A percentile compares a stretch with the other conserved stretches of the same genome.
Conservation (phyloP, 2,888 invertebrate genomes). For the Cosmorhoe ocellata region DNA sequence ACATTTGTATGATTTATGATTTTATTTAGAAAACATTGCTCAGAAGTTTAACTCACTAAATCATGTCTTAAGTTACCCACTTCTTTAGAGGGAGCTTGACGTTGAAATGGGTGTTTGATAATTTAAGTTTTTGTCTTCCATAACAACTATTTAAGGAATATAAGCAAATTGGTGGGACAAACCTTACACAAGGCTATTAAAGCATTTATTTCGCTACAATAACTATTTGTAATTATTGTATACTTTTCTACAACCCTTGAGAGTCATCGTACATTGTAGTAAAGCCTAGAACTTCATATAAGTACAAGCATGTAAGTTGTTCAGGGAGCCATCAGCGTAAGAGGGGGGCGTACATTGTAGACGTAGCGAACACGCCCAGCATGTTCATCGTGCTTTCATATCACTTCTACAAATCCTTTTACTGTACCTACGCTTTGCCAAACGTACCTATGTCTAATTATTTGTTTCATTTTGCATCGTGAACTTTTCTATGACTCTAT, state of each 20-base stretch:
- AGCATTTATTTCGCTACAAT: no score
- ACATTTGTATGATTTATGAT: slow-evolving; percentile 9
- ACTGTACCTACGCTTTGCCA: neutral
- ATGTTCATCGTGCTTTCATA: slow-evolving; percentile 7
- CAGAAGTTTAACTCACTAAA: slow-evolving; percentile 29
- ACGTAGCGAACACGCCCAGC: slow-evolving; percentile 12
- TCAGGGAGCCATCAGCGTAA: slow-evolving; percentile 11
- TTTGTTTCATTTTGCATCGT: no score
- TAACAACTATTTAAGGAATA: no score
- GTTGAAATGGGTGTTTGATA: slow-evolving; percentile 35
- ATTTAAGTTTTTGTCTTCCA: slow-evolving; percentile 24
- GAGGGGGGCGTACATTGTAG: slow-evolving; percentile 15
- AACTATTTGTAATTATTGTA: no score
- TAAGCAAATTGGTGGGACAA: no score
- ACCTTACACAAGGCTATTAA: no score
- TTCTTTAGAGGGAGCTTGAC: slow-evolving; percentile 27
- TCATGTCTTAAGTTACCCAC: slow-evolving; percentile 31
- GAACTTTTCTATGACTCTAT: no score
- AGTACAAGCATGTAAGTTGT: slow-evolving; percentile 11
- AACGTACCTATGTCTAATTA: no score
- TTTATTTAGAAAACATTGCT: slow-evolving; percentile 7
- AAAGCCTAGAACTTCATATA: neutral
- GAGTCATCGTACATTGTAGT: neutral
- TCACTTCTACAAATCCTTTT: slow-evolving; percentile 4
- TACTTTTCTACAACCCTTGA: no score